Evolutionary conservation across 2,113 vertebrate species (phyloP).

Genomic region (Muscicapa adusta): DNA sequence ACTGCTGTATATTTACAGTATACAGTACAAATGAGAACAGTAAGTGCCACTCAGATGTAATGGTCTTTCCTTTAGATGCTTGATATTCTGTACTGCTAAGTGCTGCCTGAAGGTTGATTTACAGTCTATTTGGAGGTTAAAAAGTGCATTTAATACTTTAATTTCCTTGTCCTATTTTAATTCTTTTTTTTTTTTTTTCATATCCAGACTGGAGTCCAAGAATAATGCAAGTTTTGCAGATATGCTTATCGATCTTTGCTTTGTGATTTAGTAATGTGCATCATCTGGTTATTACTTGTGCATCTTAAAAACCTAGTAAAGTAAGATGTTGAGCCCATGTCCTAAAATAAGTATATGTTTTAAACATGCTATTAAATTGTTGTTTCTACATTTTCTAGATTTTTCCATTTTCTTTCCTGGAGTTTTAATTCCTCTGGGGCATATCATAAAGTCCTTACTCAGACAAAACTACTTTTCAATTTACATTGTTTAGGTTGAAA

Average conservation of each 20-base stretch:
- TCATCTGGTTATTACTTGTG: background rate
- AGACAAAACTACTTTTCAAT: background rate
- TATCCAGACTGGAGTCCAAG: background rate
- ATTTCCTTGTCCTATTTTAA: background rate
- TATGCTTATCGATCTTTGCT: background rate
- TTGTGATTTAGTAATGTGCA: background rate
- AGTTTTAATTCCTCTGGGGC: slow-evolving; percentile 4
- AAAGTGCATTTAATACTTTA: background rate
- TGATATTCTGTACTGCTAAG: background rate
- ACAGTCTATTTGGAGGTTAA: background rate
- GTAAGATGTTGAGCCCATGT: background rate
- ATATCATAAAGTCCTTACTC: slow-evolving; percentile 9
- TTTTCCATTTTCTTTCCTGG: slow-evolving; percentile 10
- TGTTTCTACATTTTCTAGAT: background rate
- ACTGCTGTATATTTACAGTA: background rate
- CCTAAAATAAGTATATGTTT: slow-evolving; percentile 6
- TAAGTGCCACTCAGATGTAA: background rate
- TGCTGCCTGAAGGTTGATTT: background rate
- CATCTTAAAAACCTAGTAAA: background rate
- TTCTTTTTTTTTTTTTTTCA: background rate
- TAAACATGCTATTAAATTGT: background rate
- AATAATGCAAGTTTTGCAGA: slow-evolving; percentile 5
- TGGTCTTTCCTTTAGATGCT: background rate
- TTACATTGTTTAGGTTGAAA: slow-evolving; percentile 25
- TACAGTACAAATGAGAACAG: slow-evolving; percentile 1